Percentiles rank a stretch among this genome's conserved stretches.
These are phyloP conservation scores for Actinopyga echinites DNA, from an alignment of 53 echinoderm and acorn worm genomes.

Conservation along the genomic window DNA sequence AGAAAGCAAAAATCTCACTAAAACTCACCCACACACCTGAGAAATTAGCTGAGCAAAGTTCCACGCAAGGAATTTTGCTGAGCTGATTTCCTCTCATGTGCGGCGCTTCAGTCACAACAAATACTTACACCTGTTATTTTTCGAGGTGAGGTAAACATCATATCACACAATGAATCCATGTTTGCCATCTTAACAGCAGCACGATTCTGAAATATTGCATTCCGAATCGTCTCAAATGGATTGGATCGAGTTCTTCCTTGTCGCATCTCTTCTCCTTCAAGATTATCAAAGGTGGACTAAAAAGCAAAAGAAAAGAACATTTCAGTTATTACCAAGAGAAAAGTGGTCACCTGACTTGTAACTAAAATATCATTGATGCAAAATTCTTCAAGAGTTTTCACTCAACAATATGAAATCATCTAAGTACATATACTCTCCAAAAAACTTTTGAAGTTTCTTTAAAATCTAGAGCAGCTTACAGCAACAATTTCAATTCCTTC, in stretches of 20 bases:
- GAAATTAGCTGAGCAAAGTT: too few relatives aligned
- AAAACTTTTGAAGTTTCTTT: too few relatives aligned
- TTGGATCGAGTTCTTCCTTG: slow-evolving; percentile 93
- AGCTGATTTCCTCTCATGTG: too few relatives aligned
- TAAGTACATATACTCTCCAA: too few relatives aligned
- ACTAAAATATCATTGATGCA: neutral
- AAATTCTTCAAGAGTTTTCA: neutral
- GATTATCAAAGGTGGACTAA: slow-evolving; percentile 84
- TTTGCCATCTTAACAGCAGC: slow-evolving; percentile 99
- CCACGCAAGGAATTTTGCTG: too few relatives aligned
- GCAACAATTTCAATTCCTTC: too few relatives aligned
- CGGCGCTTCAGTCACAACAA: neutral
- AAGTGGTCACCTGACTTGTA: neutral
- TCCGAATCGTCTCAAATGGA: slow-evolving; percentile 89
- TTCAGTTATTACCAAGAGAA: neutral
- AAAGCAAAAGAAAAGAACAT: neutral
- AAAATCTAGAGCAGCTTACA: too few relatives aligned
- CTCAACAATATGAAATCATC: neutral
- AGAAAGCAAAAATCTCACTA: too few relatives aligned
- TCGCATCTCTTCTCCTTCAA: slow-evolving; percentile 98
- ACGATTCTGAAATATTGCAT: slow-evolving; percentile 88
- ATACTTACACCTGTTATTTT: slow-evolving; percentile 71
- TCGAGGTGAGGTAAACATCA: slow-evolving; percentile 86
- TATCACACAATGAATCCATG: slow-evolving; percentile 89
- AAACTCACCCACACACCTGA: too few relatives aligned